Percentiles rank a stretch among this genome's conserved stretches.
Conservation (phyloP, 2,797 vertebrate genomes). For the Chromobotia macracanthus region DNA sequence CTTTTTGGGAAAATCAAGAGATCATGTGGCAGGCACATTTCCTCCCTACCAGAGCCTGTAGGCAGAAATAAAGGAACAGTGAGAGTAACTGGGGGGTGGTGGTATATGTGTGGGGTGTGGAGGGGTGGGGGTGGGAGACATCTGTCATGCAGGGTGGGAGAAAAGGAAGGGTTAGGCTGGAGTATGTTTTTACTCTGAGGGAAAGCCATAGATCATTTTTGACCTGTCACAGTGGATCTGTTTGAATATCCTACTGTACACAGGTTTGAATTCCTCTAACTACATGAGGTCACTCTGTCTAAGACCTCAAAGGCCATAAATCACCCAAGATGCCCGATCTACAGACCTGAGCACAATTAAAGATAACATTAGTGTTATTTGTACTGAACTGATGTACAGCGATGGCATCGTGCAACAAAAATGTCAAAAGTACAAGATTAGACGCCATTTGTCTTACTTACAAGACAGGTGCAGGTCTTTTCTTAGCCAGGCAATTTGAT, state of each 20-base stretch:
- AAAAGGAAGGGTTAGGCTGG: slow-evolving; percentile 56
- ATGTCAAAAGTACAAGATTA: not conserved
- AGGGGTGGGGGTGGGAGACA: slow-evolving; percentile 39
- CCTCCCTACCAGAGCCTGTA: slow-evolving; percentile 39
- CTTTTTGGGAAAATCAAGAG: slow-evolving; percentile 58
- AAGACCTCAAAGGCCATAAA: slow-evolving; percentile 2
- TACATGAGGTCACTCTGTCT: slow-evolving; percentile 6
- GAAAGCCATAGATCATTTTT: slow-evolving; percentile 57
- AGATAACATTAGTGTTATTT: not conserved
- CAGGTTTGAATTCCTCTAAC: slow-evolving; percentile 51
- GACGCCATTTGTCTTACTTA: not conserved
- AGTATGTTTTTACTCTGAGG: slow-evolving; percentile 58
- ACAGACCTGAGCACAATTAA: not conserved
- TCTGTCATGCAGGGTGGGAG: slow-evolving; percentile 61
- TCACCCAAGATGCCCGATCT: slow-evolving; percentile 4
- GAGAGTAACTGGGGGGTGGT: slow-evolving; percentile 22
- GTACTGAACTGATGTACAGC: not conserved
- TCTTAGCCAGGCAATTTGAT: not conserved
- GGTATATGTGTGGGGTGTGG: not conserved
- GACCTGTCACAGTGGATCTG: slow-evolving; percentile 52
- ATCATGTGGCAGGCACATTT: slow-evolving; percentile 60
- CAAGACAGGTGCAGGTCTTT: not conserved
- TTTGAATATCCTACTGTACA: slow-evolving; percentile 56
- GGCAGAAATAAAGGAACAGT: slow-evolving; percentile 55
- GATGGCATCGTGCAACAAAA: not conserved